Conservation (phyloP, 2,797 vertebrate species). For the Onychomys torridus region DNA sequence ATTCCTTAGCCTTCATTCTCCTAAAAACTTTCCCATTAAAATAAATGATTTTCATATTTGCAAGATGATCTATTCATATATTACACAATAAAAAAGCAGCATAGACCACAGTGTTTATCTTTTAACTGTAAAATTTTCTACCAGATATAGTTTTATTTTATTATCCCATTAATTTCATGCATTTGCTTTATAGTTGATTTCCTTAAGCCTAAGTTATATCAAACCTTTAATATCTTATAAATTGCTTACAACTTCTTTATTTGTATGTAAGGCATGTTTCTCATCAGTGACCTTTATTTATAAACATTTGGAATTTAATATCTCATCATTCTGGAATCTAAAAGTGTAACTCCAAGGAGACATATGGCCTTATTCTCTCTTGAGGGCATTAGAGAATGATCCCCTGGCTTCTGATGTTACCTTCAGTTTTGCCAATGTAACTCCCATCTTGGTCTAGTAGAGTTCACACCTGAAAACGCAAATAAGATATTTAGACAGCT, state of each 20-base stretch:
- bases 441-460: not conserved
- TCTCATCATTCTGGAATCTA: not conserved
- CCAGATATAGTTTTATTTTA: constrained; percentile 58
- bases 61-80: constrained; percentile 76
- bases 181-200: constrained; percentile 53
- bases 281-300: not conserved
- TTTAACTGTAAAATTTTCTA: constrained; percentile 58
- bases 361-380: not conserved
- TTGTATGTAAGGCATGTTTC: not conserved
- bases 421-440: not conserved
- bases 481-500: not conserved
- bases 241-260: not conserved
- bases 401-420: not conserved
- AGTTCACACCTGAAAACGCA: not conserved
- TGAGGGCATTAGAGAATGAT: not conserved
- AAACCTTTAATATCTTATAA: constrained; percentile 4
- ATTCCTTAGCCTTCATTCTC: too few species aligned
- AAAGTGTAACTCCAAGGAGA: not conserved
- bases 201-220: not conserved
- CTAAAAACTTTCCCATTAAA: constrained; percentile 78
- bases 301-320: not conserved
- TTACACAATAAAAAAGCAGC: constrained; percentile 56
- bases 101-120: constrained; percentile 55
- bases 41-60: constrained; percentile 80
- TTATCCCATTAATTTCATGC: constrained; percentile 3